Base-by-base conservation (phyloP, 1,140 invertebrate species). In the Triops cancriformis region DNA sequence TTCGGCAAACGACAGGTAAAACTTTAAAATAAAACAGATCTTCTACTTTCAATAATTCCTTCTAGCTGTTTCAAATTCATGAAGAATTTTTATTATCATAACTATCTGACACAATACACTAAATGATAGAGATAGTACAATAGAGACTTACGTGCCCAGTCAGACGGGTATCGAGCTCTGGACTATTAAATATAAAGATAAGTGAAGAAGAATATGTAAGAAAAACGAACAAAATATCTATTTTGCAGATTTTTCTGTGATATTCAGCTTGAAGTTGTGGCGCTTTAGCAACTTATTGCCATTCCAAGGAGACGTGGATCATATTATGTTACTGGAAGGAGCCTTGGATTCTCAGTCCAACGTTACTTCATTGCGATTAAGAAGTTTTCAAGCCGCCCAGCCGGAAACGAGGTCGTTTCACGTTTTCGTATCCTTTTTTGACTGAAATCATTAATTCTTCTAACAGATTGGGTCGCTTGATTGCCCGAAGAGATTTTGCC, bases 401-500 rank as follows among this genome's bases (percentile, higher is more conserved):
- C 51, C 51, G 23, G 51, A 64, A 64, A 64, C 51, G 18, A 64
- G 51, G 51, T 64, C 18, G 2, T 37, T 37, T 37, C n/a, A 45
- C 43, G 11, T 64, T n/a, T n/a, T n/a, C 51, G 51, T 64, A 12
- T 64, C 5, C 18, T 64, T 18, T n/a, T 64, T 64, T 64, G 18
- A n/a, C n/a, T n/a, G n/a, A n/a, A n/a, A n/a, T n/a, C n/a, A 64
- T 64, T 23, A 64, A 64, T n/a, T 64, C 10, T 64, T 18, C 51
- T 5, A 74, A 26, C 26, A 78, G 79, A 41, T 73, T 80, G 28
- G 23, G 73, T 14, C 72, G 79, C 12, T 74, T 80, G 12, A 74
- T 80, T 26, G 41, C 74, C 37, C 26, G 80, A 72, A 76, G 76
- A 14, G 79, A 78, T 4, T 80, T 80, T 79, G 78, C 72, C 26